Evolutionary conservation across 2,797 vertebrate species (phyloP).

Genomic region (Cryptoblepharus egeriae): DNA sequence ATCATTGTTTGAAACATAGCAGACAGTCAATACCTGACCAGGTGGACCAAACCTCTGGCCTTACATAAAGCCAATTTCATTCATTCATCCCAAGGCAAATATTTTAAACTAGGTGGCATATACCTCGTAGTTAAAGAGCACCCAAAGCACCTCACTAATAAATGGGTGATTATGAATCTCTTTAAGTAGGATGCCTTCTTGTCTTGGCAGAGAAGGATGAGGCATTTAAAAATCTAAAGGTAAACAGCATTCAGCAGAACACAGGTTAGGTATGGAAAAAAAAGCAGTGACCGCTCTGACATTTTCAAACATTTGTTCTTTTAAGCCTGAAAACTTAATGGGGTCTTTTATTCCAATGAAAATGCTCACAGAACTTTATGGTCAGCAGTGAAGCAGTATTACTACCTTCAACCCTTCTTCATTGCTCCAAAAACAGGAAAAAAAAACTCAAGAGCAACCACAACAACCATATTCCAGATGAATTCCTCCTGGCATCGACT

Average conservation of each 20-base stretch:
- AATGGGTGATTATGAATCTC: neutral
- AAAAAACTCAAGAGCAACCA: neutral
- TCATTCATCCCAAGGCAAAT: neutral
- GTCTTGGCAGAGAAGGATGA: neutral
- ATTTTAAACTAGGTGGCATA: neutral
- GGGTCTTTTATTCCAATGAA: neutral
- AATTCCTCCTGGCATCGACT: neutral
- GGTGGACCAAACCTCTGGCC: too few species aligned
- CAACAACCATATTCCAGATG: neutral
- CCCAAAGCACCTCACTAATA: neutral
- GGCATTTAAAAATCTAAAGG: neutral
- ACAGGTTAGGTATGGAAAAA: neutral
- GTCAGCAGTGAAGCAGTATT: neutral
- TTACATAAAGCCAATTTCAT: neutral
- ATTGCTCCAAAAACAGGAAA: conserved; percentile 9
- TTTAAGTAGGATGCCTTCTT: neutral
- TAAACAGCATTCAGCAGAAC: neutral
- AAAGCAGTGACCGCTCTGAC: neutral
- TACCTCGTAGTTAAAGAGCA: too few species aligned
- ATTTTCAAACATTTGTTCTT: conserved; percentile 11
- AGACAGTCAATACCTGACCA: too few species aligned
- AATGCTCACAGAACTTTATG: conserved; percentile 1
- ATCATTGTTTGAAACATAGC: too few species aligned
- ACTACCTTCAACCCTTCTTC: conserved; percentile 2
- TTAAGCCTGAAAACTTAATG: conserved; percentile 10